Evolutionary conservation across 2,797 vertebrate species (phyloP).

Genomic region (Streptopelia turtur): DNA sequence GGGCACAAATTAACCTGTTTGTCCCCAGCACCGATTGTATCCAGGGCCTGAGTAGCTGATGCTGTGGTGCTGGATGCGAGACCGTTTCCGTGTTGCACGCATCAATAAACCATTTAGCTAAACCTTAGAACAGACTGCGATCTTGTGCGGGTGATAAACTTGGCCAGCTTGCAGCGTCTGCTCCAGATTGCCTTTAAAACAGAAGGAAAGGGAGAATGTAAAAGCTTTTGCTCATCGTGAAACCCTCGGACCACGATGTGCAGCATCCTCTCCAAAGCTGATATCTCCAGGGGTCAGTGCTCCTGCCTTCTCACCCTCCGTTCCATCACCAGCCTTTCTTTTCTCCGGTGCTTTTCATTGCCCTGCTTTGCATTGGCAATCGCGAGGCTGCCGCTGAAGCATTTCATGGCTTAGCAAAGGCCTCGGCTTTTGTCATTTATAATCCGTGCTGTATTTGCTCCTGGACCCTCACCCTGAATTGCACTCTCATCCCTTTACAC

Average conservation of each 20-base stretch:
- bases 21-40: accelerated
- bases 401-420: not conserved
- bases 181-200: not conserved
- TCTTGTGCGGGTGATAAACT: not conserved
- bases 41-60: not conserved
- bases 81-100: accelerated
- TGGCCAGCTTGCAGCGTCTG: not conserved
- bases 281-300: not conserved
- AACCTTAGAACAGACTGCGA: not conserved
- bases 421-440: not conserved
- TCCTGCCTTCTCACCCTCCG: not conserved
- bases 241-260: accelerated
- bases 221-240: not conserved
- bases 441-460: not conserved
- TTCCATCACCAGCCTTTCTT: not conserved
- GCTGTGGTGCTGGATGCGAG: accelerated
- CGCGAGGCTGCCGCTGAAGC: not conserved
- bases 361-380: not conserved
- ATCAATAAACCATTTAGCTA: not conserved
- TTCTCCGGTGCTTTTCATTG: not conserved
- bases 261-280: not conserved
- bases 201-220: accelerated
- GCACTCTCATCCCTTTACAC: not conserved
- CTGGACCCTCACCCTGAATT: not conserved
- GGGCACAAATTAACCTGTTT: no score